Evolutionary conservation across 1,140 invertebrate genomes (phyloP), one percentile per base, ranked within the genome.

Genomic region (Drosophila aff.): DNA sequence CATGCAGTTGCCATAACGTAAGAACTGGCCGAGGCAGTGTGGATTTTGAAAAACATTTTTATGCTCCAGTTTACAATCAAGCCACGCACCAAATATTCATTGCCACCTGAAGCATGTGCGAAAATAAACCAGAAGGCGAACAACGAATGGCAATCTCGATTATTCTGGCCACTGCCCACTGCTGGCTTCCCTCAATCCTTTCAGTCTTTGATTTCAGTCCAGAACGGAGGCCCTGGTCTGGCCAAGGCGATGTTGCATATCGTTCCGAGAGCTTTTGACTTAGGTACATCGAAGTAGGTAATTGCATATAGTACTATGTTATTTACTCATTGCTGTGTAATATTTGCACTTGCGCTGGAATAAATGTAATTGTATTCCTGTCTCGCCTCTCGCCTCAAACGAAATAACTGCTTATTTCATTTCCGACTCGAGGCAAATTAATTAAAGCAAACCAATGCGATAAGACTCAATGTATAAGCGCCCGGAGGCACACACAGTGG

Each of bases 1-100:
- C 58, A 36, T 44, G 23, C 31, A n/a, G 53, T 21, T 59, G 23
- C 62, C 13, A n/a, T 52, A 8, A 47, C 38, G 55, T 64, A 73
- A 72, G 53, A 60, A 44, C 69, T 38, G 69, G 21, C 23, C 65
- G 50, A 64, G 71, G 61, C 44, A n/a, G 46, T 47, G 68, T 49
- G 66, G 55, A 62, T 84, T 79, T 78, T 60, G 80, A 79, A 89
- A 87, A 87, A 72, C 82, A 77, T 89, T 90, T 89, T 89, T 81
- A 81, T 89, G 84, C 84, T 89, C 84, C 84, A 89, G 89, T 90
- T 89, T 89, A 69, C 84, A 89, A 89, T 89, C 78, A 89, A 84
- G 81, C 77, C 85, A 89, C 84, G 84, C 84, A 89, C 84, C 68
- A 89, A 76, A 89, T 81, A 90, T 79, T 89, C 84, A 90, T 90